Evolutionary conservation across 2,888 invertebrate genomes (phyloP).

Genomic region (Ormyrus nitidulus): DNA sequence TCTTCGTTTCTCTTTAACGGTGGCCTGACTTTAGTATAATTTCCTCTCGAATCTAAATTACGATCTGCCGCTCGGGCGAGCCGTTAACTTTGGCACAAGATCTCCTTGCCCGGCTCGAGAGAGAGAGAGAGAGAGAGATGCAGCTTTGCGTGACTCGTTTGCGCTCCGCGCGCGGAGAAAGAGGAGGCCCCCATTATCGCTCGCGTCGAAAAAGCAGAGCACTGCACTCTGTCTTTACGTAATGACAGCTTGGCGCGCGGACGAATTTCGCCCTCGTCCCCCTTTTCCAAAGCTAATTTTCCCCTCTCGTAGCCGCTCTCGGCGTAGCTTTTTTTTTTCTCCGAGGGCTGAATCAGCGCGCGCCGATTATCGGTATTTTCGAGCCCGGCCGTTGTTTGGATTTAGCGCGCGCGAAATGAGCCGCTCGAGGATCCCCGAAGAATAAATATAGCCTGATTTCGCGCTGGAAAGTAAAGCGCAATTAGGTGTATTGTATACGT

Average conservation of each 20-base stretch:
- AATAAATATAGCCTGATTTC: background rate
- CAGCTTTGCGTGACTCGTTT: slow-evolving; percentile 49
- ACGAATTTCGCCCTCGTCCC: background rate
- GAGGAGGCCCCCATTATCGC: slow-evolving; percentile 11
- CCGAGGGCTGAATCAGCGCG: background rate
- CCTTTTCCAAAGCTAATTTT: background rate
- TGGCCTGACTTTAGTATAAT: slow-evolving; percentile 39
- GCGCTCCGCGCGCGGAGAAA: background rate
- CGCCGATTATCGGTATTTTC: no score
- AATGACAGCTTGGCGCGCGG: no score
- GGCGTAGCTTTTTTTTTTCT: background rate
- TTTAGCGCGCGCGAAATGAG: no score
- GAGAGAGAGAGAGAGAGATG: background rate
- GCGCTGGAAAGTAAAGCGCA: background rate
- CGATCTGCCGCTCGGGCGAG: slow-evolving; percentile 38
- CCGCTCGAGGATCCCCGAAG: background rate
- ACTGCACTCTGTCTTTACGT: slow-evolving; percentile 1
- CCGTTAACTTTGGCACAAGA: slow-evolving; percentile 50
- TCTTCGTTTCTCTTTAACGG: slow-evolving; percentile 44
- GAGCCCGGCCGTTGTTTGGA: no score
- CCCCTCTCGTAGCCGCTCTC: no score
- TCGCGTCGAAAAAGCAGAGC: background rate
- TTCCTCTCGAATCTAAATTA: slow-evolving; percentile 53
- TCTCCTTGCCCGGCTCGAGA: slow-evolving; percentile 10
- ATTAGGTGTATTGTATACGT: slow-evolving; percentile 2